Evolutionary conservation across 1,140 invertebrate species (phyloP).

Genomic region (Bombus confusus): DNA sequence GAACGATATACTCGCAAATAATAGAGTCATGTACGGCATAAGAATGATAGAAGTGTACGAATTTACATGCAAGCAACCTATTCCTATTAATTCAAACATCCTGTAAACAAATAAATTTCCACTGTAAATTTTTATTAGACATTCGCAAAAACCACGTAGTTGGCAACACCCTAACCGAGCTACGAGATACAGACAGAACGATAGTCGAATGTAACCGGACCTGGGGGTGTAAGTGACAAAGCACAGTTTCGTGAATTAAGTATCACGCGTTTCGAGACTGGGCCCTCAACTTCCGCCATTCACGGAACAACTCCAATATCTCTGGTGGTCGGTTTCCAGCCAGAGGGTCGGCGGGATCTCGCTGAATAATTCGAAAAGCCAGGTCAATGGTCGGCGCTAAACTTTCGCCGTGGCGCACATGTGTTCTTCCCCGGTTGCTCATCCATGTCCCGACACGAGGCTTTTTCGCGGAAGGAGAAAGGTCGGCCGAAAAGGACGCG

Average conservation of each 20-base stretch:
- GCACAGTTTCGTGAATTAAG: constrained; percentile 40
- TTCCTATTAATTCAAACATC: no score
- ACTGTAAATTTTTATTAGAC: neutral
- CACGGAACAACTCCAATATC: constrained; percentile 36
- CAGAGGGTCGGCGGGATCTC: constrained; percentile 11
- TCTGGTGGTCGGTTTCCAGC: neutral
- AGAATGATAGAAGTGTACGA: neutral
- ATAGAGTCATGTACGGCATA: neutral
- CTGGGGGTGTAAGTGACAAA: neutral
- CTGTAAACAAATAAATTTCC: no score
- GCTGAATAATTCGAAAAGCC: constrained; percentile 46
- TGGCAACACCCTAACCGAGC: neutral
- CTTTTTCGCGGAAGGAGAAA: constrained; percentile 47
- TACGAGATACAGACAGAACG: neutral
- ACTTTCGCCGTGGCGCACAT: constrained; percentile 15
- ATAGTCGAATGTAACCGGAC: neutral
- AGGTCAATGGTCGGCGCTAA: constrained; percentile 47
- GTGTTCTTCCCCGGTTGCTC: neutral
- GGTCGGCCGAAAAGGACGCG: constrained; percentile 47
- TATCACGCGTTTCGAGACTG: constrained; percentile 4
- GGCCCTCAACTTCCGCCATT: constrained; percentile 12
- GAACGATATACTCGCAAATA: no score
- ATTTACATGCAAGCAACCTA: neutral
- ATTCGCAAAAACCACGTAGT: neutral
- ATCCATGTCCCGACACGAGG: neutral